Evolutionary conservation across 2,113 vertebrate genomes (phyloP).

Genomic region (Zingel zingel): DNA sequence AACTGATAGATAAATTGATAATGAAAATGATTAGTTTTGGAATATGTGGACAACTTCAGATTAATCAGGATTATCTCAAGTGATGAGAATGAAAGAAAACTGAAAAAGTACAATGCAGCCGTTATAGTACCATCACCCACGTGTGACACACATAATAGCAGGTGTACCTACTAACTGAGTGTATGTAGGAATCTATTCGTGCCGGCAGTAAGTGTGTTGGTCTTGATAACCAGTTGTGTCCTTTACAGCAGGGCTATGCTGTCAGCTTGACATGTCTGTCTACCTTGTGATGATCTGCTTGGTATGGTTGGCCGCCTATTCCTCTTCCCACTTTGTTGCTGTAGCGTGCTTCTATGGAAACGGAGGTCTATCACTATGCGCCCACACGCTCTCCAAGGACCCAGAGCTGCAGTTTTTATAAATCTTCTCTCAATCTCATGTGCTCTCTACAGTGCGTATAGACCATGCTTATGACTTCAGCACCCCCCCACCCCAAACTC

Average conservation of each 20-base stretch:
- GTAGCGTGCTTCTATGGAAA: conserved; percentile 80
- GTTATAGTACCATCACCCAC: neutral
- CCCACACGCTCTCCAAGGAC: conserved; percentile 79
- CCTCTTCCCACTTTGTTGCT: conserved; percentile 56
- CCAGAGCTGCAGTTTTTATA: conserved; percentile 68
- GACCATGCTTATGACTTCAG: conserved; percentile 36
- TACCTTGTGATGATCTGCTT: conserved; percentile 21
- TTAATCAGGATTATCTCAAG: neutral
- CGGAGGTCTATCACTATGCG: conserved; percentile 67
- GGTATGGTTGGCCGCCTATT: conserved; percentile 42
- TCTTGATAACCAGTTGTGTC: conserved; percentile 10
- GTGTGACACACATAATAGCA: neutral
- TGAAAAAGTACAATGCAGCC: neutral
- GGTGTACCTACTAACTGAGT: neutral
- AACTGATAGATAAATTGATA: no score
- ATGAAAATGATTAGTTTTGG: no score
- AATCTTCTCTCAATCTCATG: conserved; percentile 70
- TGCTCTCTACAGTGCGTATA: conserved; percentile 52
- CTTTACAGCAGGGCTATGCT: conserved; percentile 11
- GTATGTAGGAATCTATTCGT: conserved; percentile 6
- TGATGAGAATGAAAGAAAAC: neutral
- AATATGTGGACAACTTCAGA: neutral
- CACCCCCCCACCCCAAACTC: neutral
- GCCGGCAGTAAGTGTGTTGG: neutral
- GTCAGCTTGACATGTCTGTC: conserved; percentile 24